phyloP scores from a whole-genome alignment of 2,113 vertebrate genomes.

The Scalopus aquaticus region DNA sequence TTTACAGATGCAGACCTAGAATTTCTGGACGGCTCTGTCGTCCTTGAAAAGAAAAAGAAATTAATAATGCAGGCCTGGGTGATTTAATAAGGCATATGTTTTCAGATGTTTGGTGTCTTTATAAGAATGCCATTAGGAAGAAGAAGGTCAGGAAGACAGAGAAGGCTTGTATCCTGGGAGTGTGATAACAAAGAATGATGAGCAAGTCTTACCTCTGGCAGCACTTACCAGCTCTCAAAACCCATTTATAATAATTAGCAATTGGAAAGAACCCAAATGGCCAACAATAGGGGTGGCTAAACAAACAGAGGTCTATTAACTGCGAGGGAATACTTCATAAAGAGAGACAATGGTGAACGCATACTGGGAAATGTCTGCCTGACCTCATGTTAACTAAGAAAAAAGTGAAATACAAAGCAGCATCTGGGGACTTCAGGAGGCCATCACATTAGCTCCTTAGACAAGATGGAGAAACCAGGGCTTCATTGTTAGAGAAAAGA shows the following conservation, averaged over 20 bases:
- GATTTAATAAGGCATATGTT: conserved; percentile 39
- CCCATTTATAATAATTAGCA: conserved; percentile 76
- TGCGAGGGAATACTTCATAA: conserved; percentile 61
- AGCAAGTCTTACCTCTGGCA: neutral
- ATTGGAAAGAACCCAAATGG: conserved; percentile 72
- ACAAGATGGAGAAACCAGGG: neutral
- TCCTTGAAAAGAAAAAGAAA: conserved; percentile 5
- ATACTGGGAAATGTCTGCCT: conserved; percentile 57
- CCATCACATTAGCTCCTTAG: conserved; percentile 17
- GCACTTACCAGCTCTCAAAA: conserved; percentile 58
- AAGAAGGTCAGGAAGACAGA: conserved; percentile 69
- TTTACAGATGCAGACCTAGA: neutral
- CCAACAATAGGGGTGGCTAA: conserved; percentile 67
- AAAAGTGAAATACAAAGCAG: conserved; percentile 28
- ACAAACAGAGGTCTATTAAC: conserved; percentile 65
- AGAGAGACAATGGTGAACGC: conserved; percentile 46
- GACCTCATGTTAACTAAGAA: conserved; percentile 68
- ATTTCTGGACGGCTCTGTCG: neutral
- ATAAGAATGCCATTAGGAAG: conserved; percentile 47
- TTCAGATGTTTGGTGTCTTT: conserved; percentile 18
- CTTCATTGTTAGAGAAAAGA: conserved; percentile 54
- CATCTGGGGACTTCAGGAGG: conserved; percentile 57
- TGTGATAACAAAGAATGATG: conserved; percentile 53
- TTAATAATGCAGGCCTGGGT: neutral
- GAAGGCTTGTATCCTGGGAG: conserved; percentile 69